These are phyloP conservation scores for Myopa tessellatipennis DNA, from an alignment of 2,888 invertebrate genomes.

Conservation along the genomic window DNA sequence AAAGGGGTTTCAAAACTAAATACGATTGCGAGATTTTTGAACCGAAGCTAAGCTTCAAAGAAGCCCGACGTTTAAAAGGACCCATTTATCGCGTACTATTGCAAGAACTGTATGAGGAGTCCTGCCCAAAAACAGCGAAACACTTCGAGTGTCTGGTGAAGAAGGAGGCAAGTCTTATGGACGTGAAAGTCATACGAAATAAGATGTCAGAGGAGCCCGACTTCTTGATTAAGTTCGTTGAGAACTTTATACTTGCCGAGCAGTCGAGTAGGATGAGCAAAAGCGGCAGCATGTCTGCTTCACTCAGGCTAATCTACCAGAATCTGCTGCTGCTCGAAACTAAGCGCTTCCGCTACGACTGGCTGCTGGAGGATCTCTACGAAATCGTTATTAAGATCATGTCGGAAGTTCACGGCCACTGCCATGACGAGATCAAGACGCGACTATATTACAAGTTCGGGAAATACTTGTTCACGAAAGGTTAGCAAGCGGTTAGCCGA, in stretches of 20 bases:
- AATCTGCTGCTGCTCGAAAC: conserved; percentile 53
- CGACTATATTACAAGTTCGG: conserved; percentile 57
- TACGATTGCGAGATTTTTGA: too few species aligned
- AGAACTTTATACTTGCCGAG: conserved; percentile 58
- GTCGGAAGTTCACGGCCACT: conserved; percentile 43
- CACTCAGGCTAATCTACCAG: conserved; percentile 55
- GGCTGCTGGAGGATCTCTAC: conserved; percentile 54
- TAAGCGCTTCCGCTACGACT: conserved; percentile 52
- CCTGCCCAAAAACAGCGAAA: conserved; percentile 55
- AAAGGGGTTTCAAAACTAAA: conserved; percentile 14
- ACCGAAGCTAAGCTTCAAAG: conserved; percentile 45
- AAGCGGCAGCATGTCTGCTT: conserved; percentile 49
- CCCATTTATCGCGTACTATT: conserved; percentile 55
- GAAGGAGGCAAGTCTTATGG: conserved; percentile 54
- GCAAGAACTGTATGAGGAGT: conserved; percentile 56
- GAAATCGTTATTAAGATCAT: conserved; percentile 48
- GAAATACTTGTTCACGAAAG: conserved; percentile 40
- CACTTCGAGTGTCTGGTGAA: conserved; percentile 55
- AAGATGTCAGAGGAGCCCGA: conserved; percentile 51
- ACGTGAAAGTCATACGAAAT: conserved; percentile 50
- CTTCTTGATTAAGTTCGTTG: conserved; percentile 54
- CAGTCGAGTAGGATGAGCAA: conserved; percentile 47
- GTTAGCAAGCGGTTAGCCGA: conserved; percentile 32
- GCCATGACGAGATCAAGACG: conserved; percentile 53
- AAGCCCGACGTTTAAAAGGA: conserved; percentile 54